A percentile compares a stretch with the other conserved stretches of the same genome.
phyloP scores from a whole-genome alignment of 2,113 vertebrate genomes.

The Madoqua kirkii region DNA sequence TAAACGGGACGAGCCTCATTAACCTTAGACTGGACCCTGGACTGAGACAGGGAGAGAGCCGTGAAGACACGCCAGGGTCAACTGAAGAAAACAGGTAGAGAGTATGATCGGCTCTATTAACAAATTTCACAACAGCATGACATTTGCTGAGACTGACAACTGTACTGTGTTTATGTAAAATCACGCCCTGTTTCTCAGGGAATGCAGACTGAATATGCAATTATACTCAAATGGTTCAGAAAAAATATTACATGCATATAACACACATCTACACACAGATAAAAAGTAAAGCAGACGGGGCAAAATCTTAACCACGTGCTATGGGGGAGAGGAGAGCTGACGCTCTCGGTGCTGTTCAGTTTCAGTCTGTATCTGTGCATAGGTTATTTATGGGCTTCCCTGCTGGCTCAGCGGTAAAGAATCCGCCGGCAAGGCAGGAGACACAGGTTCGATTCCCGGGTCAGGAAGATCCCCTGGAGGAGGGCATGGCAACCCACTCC shows the following conservation, averaged over 20 bases:
- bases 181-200: neutral
- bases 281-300: neutral
- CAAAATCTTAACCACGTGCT: neutral
- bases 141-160: neutral
- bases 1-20: neutral
- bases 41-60: neutral
- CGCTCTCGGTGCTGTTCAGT: neutral
- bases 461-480: neutral
- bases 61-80: neutral
- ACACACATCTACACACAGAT: no score
- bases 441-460: neutral
- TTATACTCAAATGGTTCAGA: neutral
- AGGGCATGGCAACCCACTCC: neutral
- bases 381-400: neutral
- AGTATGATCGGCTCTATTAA: neutral
- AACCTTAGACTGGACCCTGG: neutral
- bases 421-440: neutral
- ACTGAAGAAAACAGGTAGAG: neutral
- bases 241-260: neutral
- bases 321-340: neutral
- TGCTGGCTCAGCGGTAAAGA: neutral
- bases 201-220: neutral
- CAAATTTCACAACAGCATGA: fast-evolving
- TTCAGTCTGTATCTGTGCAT: neutral
- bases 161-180: neutral